phyloP scores from a whole-genome alignment of 1,140 invertebrate species.

The Dendroctonus valens region DNA sequence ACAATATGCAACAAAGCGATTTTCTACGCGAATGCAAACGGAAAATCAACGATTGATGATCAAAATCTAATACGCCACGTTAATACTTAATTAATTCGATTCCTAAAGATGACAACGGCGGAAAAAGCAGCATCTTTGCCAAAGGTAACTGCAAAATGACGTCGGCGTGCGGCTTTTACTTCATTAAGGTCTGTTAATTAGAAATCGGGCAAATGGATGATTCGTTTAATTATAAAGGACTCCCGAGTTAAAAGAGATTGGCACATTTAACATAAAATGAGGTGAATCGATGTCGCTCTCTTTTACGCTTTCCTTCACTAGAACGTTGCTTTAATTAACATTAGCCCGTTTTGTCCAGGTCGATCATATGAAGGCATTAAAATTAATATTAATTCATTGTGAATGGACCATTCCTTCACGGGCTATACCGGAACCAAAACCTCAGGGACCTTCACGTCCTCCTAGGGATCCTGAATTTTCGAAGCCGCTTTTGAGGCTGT shows the following conservation, averaged over 20 bases:
- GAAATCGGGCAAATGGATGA: conserved; percentile 25
- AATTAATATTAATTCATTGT: too few species aligned
- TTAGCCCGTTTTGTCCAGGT: too few species aligned
- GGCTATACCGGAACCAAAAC: too few species aligned
- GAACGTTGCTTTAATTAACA: conserved; percentile 10
- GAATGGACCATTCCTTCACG: too few species aligned
- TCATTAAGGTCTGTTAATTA: conserved; percentile 25
- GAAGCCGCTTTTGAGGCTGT: too few species aligned
- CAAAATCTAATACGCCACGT: background rate
- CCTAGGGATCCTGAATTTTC: too few species aligned
- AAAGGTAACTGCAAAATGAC: conserved; percentile 19
- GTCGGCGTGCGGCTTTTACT: conserved; percentile 20
- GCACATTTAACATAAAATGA: conserved; percentile 14
- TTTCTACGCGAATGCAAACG: background rate
- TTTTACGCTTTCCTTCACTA: background rate
- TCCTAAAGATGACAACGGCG: conserved; percentile 20
- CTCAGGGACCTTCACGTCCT: too few species aligned
- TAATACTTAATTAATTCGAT: conserved; percentile 21
- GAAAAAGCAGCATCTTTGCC: conserved; percentile 15
- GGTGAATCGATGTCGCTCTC: conserved; percentile 9
- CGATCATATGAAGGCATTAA: too few species aligned
- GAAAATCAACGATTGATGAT: background rate
- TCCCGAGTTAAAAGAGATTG: conserved; percentile 16
- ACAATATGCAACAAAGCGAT: background rate
- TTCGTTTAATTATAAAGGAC: conserved; percentile 26